Base-by-base conservation (phyloP, 1,140 invertebrate species). In the Heliconius congener region DNA sequence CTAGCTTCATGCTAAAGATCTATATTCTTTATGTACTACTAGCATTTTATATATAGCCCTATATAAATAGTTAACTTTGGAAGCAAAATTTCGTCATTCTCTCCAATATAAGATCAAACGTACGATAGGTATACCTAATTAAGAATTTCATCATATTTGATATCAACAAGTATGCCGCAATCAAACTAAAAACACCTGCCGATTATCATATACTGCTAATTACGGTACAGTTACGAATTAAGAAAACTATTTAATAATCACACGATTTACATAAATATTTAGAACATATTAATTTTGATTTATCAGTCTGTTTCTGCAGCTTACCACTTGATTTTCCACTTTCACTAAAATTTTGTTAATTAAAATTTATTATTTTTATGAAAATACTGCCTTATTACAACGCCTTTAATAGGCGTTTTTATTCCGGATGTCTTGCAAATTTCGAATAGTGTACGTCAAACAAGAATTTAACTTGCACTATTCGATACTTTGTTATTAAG, bases 131-230 rank as follows among this genome's bases (percentile, higher is more conserved):
- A 66, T 30, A 66, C 13, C 23, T 27, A 66, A 66, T 66, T 66
- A 66, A 66, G 23, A 66, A 66, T 66, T 66, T 66, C 60, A 16
- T 66, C 60, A 66, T 66, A 23, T 66, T 66, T 66, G 60, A 27
- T 66, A 13, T 66, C n/a, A 66, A 30, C 23, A 27, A 30, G 9
- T 66, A 66, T 66, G 60, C 60, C 23, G 60, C 60, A 66, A 66
- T 27, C 19, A n/a, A 66, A 27, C n/a, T 3, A 66, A 66, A 46
- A 66, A 66, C 60, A 66, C 60, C 60, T 66, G 60, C 4, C 60
- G 60, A 66, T 66, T 66, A 66, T 27, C 60, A 66, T 66, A 66
- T n/a, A 66, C n/a, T 27, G 60, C 60, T 66, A 66, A 66, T 66
- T 66, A 66, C 60, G 2, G 60, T 30, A 66, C 23, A 66, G 60